Conservation (phyloP, 2,113 vertebrate species). For the Sebastes schlegelii region DNA sequence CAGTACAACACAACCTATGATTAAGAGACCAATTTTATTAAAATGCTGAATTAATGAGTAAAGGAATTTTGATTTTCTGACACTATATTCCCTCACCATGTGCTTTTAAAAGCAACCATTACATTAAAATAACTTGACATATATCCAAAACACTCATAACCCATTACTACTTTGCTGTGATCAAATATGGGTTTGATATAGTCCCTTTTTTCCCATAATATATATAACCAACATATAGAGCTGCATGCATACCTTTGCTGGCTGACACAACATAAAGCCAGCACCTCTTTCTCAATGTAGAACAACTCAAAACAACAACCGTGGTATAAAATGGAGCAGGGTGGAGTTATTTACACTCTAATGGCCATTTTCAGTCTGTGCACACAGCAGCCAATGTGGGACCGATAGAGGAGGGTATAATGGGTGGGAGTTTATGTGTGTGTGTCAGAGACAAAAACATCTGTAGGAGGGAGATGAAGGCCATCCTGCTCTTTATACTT, state of each 20-base stretch:
- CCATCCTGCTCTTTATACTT: conserved; percentile 47
- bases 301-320: conserved; percentile 29
- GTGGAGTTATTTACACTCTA: conserved; percentile 65
- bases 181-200: not conserved
- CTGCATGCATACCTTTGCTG: conserved; percentile 22
- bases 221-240: not conserved
- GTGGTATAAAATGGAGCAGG: conserved; percentile 37
- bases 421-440: conserved; percentile 55
- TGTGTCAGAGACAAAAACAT: conserved; percentile 40
- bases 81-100: not conserved
- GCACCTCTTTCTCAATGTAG: not conserved
- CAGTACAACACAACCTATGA: not conserved
- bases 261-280: conserved; percentile 55
- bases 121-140: not conserved
- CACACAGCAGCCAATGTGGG: conserved; percentile 58
- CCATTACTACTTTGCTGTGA: not conserved
- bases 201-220: not conserved
- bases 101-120: not conserved
- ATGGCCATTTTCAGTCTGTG: conserved; percentile 37
- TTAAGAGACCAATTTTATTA: not conserved
- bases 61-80: not conserved
- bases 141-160: conserved; percentile 19
- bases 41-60: not conserved
- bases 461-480: conserved; percentile 61
- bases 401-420: conserved; percentile 46